phyloP scores from a whole-genome alignment of 2,113 vertebrate species.

The Salminus brasiliensis region DNA sequence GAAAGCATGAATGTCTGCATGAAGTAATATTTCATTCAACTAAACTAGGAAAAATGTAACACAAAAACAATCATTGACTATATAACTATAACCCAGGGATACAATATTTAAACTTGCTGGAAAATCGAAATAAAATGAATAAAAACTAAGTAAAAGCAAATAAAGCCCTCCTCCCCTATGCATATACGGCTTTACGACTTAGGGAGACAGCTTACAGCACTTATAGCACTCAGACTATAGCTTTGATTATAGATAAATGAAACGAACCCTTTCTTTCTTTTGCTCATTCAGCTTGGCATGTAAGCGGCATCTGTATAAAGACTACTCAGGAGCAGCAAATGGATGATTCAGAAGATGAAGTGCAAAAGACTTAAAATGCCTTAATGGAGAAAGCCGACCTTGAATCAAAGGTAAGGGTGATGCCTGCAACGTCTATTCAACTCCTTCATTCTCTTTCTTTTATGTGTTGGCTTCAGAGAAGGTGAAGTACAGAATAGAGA shows the following conservation, averaged over 20 bases:
- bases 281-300: not conserved
- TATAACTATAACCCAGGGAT: too few relatives aligned
- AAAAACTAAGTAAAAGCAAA: too few relatives aligned
- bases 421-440: not conserved
- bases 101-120: too few relatives aligned
- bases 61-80: too few relatives aligned
- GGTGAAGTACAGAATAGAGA: not conserved
- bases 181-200: not conserved
- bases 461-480: not conserved
- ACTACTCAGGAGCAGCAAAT: not conserved
- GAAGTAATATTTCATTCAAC: too few relatives aligned
- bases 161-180: too few relatives aligned
- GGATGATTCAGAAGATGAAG: not conserved
- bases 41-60: too few relatives aligned
- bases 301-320: not conserved
- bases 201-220: not conserved
- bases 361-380: not conserved
- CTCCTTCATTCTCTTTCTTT: not conserved
- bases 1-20: too few relatives aligned
- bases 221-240: too few relatives aligned
- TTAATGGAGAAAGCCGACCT: not conserved
- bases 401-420: not conserved
- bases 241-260: not conserved
- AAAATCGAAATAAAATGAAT: too few relatives aligned
- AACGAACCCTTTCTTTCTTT: not conserved